A percentile compares a stretch with the other conserved stretches of the same genome.
These are phyloP conservation scores for Cnemophilus loriae DNA, from an alignment of 2,113 vertebrate genomes.

Conservation along the genomic window DNA sequence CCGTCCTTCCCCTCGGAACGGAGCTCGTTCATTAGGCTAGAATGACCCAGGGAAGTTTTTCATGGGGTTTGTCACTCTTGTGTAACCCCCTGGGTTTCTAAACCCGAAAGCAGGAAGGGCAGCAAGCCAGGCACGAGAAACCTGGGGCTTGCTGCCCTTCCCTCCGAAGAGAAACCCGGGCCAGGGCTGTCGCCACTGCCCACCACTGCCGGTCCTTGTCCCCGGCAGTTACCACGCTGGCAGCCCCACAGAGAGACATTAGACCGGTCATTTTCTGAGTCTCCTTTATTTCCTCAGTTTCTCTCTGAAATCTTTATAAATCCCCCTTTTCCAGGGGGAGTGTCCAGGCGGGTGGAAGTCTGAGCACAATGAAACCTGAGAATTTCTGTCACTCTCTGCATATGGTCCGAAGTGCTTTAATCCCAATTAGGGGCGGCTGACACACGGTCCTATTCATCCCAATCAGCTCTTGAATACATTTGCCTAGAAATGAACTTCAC, in stretches of 20 bases:
- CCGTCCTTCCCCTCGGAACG: too few relatives aligned
- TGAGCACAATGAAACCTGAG: slow-evolving; percentile 88
- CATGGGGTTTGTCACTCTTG: neutral
- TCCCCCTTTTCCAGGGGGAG: slow-evolving; percentile 62
- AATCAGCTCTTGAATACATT: slow-evolving; percentile 94
- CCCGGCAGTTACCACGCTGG: neutral
- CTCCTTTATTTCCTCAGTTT: slow-evolving; percentile 69
- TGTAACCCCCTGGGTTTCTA: neutral
- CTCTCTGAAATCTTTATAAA: slow-evolving; percentile 62
- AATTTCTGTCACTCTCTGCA: slow-evolving; percentile 94
- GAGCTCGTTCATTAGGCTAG: neutral
- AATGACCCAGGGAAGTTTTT: neutral
- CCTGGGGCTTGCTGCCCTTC: neutral
- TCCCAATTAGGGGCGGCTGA: slow-evolving; percentile 99
- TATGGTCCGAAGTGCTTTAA: slow-evolving; percentile 98
- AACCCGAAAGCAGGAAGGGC: neutral
- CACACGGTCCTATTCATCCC: slow-evolving; percentile 95
- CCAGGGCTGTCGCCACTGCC: neutral
- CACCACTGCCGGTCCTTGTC: neutral
- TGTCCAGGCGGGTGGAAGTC: slow-evolving; percentile 84
- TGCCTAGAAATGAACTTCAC: slow-evolving; percentile 98
- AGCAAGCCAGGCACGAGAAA: neutral
- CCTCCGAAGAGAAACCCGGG: neutral
- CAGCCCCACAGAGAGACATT: slow-evolving; percentile 26
- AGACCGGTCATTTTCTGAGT: slow-evolving; percentile 37